Evolutionary conservation across 23 tunicate species (phyloP).

Genomic region (Halocynthia roretzi): DNA sequence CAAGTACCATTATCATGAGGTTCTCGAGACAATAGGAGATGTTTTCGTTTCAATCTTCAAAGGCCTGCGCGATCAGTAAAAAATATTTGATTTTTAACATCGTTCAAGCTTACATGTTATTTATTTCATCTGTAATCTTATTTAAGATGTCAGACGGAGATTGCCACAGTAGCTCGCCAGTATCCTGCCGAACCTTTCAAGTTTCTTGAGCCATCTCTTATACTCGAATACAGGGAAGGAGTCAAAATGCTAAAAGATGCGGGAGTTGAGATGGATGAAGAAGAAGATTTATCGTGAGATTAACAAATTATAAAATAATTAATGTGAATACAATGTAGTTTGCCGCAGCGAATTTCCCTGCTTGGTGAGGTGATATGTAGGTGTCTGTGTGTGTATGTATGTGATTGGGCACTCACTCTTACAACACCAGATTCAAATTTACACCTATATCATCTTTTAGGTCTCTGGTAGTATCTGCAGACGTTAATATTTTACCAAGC

Average conservation of each 20-base stretch:
- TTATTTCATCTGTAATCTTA: neutral
- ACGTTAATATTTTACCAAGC: no score
- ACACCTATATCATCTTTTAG: no score
- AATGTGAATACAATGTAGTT: neutral
- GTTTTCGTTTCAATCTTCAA: slow-evolving; percentile 91
- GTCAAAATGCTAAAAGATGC: slow-evolving; percentile 92
- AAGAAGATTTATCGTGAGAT: slow-evolving; percentile 89
- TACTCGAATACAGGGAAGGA: slow-evolving; percentile 94
- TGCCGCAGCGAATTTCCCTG: no score
- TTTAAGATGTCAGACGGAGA: slow-evolving; percentile 74
- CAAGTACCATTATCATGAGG: slow-evolving; percentile 97
- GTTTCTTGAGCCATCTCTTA: slow-evolving; percentile 91
- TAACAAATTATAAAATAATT: neutral
- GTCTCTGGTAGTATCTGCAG: no score
- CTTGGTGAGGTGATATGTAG: no score
- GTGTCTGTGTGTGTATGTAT: no score
- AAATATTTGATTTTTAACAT: neutral
- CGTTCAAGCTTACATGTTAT: neutral
- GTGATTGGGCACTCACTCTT: no score
- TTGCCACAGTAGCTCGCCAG: slow-evolving; percentile 76
- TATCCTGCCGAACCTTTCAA: slow-evolving; percentile 95
- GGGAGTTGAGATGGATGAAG: slow-evolving; percentile 95
- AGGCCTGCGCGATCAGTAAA: slow-evolving; percentile 81
- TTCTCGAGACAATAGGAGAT: slow-evolving; percentile 84
- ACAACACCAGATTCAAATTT: no score